Percentiles rank a stretch among this genome's conserved stretches.
Conservation (phyloP, 2,797 vertebrate genomes). For the Gallinago solitaria region DNA sequence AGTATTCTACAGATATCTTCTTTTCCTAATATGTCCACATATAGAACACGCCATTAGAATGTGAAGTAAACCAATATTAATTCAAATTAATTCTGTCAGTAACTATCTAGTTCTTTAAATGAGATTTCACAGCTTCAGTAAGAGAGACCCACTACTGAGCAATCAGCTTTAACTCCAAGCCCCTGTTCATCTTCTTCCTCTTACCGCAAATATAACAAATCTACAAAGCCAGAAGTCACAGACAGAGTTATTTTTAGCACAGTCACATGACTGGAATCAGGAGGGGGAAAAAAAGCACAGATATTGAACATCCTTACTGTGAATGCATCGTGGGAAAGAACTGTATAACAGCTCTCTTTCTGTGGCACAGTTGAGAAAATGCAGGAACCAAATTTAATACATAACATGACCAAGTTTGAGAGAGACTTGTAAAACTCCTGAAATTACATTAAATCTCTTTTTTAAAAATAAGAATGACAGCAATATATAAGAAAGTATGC, state of each 20-base stretch:
- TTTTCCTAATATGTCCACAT: not conserved
- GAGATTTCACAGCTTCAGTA: not conserved
- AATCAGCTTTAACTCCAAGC: not conserved
- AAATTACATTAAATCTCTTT: not conserved
- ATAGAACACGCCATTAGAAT: not conserved
- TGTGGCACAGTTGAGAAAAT: constrained; percentile 3
- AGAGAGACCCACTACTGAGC: not conserved
- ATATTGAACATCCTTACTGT: constrained; percentile 41
- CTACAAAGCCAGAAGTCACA: constrained; percentile 19
- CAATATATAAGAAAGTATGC: not conserved
- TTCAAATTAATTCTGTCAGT: not conserved
- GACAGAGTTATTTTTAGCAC: constrained; percentile 36
- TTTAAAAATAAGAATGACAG: not conserved
- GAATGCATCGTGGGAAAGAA: constrained; percentile 22
- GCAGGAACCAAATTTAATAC: constrained; percentile 17
- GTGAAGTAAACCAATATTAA: not conserved
- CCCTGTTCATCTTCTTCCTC: not conserved
- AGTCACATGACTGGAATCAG: constrained; percentile 35
- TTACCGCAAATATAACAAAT: not conserved
- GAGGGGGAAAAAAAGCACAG: constrained; percentile 27
- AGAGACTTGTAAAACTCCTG: not conserved
- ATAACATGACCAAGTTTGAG: not conserved
- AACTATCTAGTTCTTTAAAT: not conserved
- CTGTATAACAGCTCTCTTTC: not conserved
- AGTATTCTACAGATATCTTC: not conserved